Base-by-base conservation (phyloP, 2,797 vertebrate species). In the Steatocranus sp. region DNA sequence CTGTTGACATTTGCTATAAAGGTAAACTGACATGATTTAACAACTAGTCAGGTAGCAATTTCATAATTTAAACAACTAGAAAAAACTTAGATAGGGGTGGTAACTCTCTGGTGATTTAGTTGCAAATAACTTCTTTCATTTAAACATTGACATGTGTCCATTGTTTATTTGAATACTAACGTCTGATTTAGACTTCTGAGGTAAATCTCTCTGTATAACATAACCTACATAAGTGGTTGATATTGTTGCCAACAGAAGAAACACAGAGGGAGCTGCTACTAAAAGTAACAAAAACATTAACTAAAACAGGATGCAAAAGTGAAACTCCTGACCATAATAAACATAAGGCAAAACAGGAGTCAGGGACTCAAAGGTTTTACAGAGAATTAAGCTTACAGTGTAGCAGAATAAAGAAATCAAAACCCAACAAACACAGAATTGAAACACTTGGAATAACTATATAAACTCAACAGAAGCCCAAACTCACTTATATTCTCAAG, bases 391-490 rank as follows among this genome's bases (percentile, higher is more conserved):
- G 1, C 20, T 68, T 25, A 68, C 38, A 7, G 20, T 25, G 14
- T 43, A 43, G 20, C 38, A 17, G 38, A 68, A 43, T 68, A 17
- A 68, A 68, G 5, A 68, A 25, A 68, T 1, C 0, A 43, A 15
- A 68, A 43, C 2, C 36, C 63, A 68, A 27, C 63, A 68, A 68
- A 63, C 32, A 36, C 53, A 54, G 53, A 27, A 17, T 0, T 56
- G 8, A 56, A 56, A 56, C 27, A 6, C 27, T 32, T 56, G 30
- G 2, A 14, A 36, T 63, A 38, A 2, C 32, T 20, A 63, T 63
- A 63, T 0, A 63, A 36, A 12, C 32, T 63, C 3, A 36, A 63
- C 58, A 5, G 0, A n/a, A 11, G 0, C 58, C 18, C 32, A 36
- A 36, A 5, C 32, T 63, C 58, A 36, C 30, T 36, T 61, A 36